phyloP scores from a whole-genome alignment of 2,113 vertebrate genomes.

The Aegotheles bennettii region DNA sequence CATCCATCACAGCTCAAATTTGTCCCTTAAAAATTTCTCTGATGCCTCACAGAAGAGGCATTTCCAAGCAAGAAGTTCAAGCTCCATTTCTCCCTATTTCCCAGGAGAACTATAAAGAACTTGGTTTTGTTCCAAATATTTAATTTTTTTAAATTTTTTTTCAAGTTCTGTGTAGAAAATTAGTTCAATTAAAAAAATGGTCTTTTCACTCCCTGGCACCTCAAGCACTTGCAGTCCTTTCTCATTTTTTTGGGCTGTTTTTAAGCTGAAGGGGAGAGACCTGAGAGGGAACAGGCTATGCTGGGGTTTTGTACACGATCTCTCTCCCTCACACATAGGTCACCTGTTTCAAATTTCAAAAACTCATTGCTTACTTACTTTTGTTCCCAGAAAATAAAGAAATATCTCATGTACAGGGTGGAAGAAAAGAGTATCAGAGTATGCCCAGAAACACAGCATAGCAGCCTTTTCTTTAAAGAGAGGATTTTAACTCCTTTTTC shows the following conservation, averaged over 20 bases:
- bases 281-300: not conserved
- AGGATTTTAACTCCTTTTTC: not conserved
- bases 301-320: not conserved
- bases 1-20: conserved; percentile 19
- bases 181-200: not conserved
- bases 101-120: not conserved
- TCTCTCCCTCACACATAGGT: not conserved
- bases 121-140: not conserved
- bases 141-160: not conserved
- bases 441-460: not conserved
- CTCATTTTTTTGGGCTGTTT: not conserved
- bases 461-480: not conserved
- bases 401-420: not conserved
- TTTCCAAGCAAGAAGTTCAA: conserved; percentile 5
- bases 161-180: not conserved
- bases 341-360: not conserved
- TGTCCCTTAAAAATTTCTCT: conserved; percentile 10
- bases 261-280: not conserved
- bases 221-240: not conserved
- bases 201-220: not conserved
- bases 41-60: not conserved
- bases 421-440: not conserved
- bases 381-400: not conserved
- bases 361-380: not conserved
- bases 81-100: not conserved